Base-by-base conservation (phyloP, 2,113 vertebrate genomes). In the Vimba vimba region DNA sequence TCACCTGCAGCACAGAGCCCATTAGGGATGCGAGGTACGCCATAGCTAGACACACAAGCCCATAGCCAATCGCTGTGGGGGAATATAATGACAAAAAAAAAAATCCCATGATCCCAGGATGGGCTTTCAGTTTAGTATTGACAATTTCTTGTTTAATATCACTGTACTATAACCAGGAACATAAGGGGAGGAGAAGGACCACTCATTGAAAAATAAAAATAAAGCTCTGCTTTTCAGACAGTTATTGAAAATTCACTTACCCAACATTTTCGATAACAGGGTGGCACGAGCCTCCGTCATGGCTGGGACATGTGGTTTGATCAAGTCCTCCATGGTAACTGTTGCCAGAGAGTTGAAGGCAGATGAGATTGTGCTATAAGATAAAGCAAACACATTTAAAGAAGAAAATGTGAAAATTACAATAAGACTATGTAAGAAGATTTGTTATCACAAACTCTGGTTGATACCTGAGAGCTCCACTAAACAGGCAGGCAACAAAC, bases 401-500 rank as follows among this genome's bases (percentile, higher is more conserved):
- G 7, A 50, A 80, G 13, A 39, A 69, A 3, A 19, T 7, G 4
- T 60, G 1, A 45, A 45, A 21, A 25, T 9, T 3, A 12, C 23
- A 9, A 25, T 13, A 45, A 52, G 19, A 57, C 9, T 57, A 23
- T 21, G 52, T 6, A 19, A 57, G 11, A 9, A 0, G 0, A 45
- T 7, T 7, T 6, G 4, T 76, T 17, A 7, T 69, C 7, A 12
- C 10, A 45, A 47, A 43, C 21, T 27, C 21, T 78, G 39, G 27
- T 36, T 12, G 39, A 89, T 92, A 99, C 98, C 98, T 99, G 91
- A 99, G 97, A 5, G 95, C 97, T 66, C 98, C 97, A 0, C 98
- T 99, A 94, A 99, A 99, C 83, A 99, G 96, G 90, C 98, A 99
- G 79, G 98, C 98, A 0, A 99, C 96, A 13, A 99, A 99, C 76